Evolutionary conservation across 2,113 vertebrate genomes (phyloP).

Genomic region (Chunga burmeisteri): DNA sequence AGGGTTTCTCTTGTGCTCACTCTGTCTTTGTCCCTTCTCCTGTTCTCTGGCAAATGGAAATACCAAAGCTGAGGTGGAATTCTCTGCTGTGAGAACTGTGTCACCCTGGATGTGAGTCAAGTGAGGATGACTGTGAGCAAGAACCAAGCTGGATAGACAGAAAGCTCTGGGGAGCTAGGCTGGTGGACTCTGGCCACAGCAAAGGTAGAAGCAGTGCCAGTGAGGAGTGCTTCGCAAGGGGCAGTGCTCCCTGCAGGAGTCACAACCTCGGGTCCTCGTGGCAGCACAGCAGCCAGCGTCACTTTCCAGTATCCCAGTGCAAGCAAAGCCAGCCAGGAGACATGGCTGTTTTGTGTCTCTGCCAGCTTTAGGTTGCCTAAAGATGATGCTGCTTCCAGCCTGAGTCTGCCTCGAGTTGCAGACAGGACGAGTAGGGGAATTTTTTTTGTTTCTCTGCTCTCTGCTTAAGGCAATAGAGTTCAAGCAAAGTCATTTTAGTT

Average conservation of each 20-base stretch:
- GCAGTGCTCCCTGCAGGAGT: neutral
- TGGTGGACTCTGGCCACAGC: neutral
- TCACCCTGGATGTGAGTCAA: neutral
- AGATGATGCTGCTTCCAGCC: neutral
- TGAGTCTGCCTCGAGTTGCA: neutral
- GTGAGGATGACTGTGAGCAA: fast-evolving
- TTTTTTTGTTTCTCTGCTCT: neutral
- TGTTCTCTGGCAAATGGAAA: neutral
- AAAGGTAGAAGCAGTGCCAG: neutral
- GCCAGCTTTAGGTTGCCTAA: neutral
- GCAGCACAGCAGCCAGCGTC: neutral
- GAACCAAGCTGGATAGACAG: neutral
- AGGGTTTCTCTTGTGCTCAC: neutral
- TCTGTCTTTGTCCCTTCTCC: neutral
- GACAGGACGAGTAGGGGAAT: neutral
- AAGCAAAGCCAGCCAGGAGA: neutral
- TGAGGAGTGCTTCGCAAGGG: neutral
- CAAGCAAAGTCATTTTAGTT: neutral
- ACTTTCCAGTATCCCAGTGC: neutral
- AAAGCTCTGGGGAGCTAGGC: neutral
- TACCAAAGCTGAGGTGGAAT: neutral
- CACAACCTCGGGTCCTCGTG: fast-evolving
- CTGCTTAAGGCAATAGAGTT: neutral
- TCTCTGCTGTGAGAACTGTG: neutral
- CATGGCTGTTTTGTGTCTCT: neutral